Evolutionary conservation across 2,113 vertebrate species (phyloP).

Genomic region (Pogona vitticeps): DNA sequence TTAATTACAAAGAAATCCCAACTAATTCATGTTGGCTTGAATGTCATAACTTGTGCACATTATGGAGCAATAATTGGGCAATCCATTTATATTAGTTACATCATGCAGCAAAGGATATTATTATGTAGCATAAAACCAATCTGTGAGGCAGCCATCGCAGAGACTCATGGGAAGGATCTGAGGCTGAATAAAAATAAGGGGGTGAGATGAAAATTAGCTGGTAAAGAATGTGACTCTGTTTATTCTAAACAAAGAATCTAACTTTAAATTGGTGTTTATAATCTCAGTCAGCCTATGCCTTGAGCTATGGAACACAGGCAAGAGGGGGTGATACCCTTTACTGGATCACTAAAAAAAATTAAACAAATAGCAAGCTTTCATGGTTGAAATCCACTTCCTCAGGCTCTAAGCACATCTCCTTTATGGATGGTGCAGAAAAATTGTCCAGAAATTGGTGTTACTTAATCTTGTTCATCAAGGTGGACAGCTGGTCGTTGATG

Average conservation of each 20-base stretch:
- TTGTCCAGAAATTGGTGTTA: too few species aligned
- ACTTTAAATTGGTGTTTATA: not conserved
- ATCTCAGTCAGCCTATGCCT: not conserved
- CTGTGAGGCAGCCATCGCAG: not conserved
- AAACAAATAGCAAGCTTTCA: too few species aligned
- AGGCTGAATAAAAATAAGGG: not conserved
- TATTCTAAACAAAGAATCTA: not conserved
- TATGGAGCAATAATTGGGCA: constrained; percentile 18
- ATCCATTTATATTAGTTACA: constrained; percentile 35
- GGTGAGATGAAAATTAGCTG: not conserved
- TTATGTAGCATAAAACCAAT: not conserved
- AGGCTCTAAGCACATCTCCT: too few species aligned
- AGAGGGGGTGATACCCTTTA: too few species aligned
- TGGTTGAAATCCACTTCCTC: too few species aligned
- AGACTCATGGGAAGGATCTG: not conserved
- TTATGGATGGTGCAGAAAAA: too few species aligned
- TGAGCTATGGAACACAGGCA: not conserved
- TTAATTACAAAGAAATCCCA: constrained; percentile 44
- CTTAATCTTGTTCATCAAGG: not conserved
- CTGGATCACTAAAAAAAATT: too few species aligned
- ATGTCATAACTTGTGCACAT: constrained; percentile 20
- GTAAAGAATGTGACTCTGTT: not conserved
- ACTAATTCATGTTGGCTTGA: constrained; percentile 41
- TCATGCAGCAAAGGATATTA: not conserved
- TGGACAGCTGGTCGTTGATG: not conserved